These are phyloP conservation scores for Koerneria pararmatus DNA, from an alignment of 2,888 invertebrate species.

Conservation along the genomic window DNA sequence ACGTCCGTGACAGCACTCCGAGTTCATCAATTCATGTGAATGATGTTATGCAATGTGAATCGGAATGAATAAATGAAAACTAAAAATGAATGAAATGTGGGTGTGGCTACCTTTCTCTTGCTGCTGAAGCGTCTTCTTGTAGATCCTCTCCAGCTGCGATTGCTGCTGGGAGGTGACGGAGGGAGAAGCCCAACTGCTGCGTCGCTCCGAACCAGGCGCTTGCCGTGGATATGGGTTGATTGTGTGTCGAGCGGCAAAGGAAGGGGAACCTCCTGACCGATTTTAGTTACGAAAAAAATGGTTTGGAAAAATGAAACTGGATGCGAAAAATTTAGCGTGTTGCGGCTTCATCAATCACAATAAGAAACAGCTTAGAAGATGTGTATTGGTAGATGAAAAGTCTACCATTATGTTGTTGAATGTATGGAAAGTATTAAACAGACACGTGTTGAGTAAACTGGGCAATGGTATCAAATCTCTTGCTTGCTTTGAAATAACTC, in stretches of 20 bases:
- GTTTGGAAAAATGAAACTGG: too few species aligned
- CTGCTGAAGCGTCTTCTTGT: conserved; percentile 39
- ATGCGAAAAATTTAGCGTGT: too few species aligned
- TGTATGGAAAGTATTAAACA: too few species aligned
- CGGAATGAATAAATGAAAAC: background rate
- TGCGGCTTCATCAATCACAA: too few species aligned
- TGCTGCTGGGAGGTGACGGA: conserved; percentile 47
- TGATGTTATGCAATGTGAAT: background rate
- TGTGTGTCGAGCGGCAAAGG: conserved; percentile 20
- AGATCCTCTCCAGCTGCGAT: conserved; percentile 49
- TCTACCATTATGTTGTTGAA: too few species aligned
- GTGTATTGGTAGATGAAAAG: too few species aligned
- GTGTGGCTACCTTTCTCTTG: background rate
- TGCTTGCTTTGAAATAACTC: too few species aligned
- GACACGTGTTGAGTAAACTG: too few species aligned
- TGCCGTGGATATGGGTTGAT: conserved; percentile 35
- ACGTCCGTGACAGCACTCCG: too few species aligned
- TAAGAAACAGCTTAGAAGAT: too few species aligned
- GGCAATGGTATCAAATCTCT: too few species aligned
- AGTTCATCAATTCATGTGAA: too few species aligned
- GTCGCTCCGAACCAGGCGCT: conserved; percentile 45
- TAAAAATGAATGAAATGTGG: background rate
- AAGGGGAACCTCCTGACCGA: conserved; percentile 8
- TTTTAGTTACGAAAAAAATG: background rate
- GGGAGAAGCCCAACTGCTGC: conserved; percentile 56